Evolutionary conservation across 2,797 vertebrate species (phyloP).

Genomic region (Leontocebus nigricollis): DNA sequence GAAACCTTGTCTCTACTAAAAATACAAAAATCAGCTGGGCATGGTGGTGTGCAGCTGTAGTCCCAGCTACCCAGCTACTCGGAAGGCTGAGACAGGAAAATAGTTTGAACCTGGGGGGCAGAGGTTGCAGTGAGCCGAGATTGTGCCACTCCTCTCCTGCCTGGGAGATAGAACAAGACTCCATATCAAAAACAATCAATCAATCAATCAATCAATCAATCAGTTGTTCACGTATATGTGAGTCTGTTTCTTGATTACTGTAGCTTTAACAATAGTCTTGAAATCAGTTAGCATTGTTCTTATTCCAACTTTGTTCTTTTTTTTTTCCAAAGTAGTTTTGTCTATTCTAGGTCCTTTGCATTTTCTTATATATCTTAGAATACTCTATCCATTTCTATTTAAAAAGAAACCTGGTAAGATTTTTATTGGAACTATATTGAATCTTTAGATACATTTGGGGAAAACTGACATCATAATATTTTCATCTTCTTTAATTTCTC

Average conservation of each 20-base stretch:
- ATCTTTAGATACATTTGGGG: not conserved
- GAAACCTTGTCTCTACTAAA: no score
- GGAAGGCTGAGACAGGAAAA: no score
- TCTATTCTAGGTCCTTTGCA: not conserved
- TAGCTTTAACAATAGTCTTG: not conserved
- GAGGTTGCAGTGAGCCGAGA: no score
- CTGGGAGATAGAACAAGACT: no score
- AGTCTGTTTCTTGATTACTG: not conserved
- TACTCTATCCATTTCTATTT: not conserved
- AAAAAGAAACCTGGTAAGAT: not conserved
- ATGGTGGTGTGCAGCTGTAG: no score
- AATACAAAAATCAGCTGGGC: no score
- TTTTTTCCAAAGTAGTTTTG: not conserved
- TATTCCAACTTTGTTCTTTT: not conserved
- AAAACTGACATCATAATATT: not conserved
- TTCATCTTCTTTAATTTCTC: not conserved
- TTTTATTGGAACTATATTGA: not conserved
- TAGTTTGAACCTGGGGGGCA: no score
- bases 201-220: no score
- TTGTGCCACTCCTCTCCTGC: no score
- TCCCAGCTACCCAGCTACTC: no score
- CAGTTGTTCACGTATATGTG: not conserved
- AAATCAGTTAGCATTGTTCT: not conserved
- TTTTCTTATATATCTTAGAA: not conserved
- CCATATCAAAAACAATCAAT: no score